Conservation (phyloP, 2,113 vertebrate genomes). For the Bagarius yarrelli region DNA sequence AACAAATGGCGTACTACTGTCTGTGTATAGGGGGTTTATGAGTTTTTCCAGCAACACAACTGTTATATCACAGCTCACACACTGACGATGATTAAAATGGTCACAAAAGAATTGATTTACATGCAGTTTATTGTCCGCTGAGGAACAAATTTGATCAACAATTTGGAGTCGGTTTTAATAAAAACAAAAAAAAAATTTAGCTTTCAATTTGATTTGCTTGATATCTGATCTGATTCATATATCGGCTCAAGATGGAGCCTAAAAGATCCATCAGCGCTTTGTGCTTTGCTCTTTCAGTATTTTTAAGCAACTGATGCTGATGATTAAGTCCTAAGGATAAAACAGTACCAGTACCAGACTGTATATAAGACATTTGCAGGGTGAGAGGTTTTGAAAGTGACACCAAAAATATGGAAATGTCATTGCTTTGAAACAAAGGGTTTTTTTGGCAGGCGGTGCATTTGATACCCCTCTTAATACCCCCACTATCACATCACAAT, state of each 20-base stretch:
- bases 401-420: not conserved
- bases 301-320: conserved; percentile 16
- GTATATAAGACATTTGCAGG: not conserved
- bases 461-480: no score
- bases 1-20: not conserved
- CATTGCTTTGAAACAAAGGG: not conserved
- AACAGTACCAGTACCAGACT: not conserved
- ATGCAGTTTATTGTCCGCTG: not conserved
- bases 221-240: conserved; percentile 19
- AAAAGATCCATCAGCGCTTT: conserved; percentile 19
- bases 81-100: not conserved
- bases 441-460: no score
- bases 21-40: not conserved
- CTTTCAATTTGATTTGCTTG: conserved; percentile 19
- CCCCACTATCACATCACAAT: no score
- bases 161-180: conserved; percentile 17
- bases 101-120: not conserved
- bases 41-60: not conserved
- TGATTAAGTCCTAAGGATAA: conserved; percentile 1
- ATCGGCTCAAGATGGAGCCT: conserved; percentile 16
- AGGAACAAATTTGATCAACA: not conserved
- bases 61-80: not conserved
- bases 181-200: not conserved
- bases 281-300: not conserved
- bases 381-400: not conserved